Evolutionary conservation across 2,113 vertebrate species (phyloP).

Genomic region (Oreochromis tanganicae): DNA sequence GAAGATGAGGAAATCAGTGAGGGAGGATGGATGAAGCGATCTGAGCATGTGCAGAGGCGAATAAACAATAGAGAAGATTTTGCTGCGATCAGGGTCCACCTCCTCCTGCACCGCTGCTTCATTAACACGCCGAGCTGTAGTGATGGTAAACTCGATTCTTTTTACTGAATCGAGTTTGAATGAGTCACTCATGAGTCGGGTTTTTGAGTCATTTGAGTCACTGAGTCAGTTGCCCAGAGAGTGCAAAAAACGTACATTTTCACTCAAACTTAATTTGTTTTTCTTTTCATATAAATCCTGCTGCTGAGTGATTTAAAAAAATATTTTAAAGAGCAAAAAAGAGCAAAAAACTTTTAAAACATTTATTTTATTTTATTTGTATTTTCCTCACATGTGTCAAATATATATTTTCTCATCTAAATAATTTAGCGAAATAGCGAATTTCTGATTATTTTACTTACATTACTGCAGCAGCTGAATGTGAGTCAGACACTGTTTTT

Average conservation of each 20-base stretch:
- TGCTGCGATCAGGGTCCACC: not conserved
- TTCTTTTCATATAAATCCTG: not conserved
- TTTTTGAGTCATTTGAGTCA: not conserved
- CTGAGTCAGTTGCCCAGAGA: too few species aligned
- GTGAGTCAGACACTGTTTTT: too few species aligned
- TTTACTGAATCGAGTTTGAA: not conserved
- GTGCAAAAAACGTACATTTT: not conserved
- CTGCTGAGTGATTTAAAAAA: not conserved
- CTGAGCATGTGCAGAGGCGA: not conserved
- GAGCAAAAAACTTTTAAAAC: not conserved
- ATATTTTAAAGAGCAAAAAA: not conserved
- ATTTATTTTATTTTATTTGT: not conserved
- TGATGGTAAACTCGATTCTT: not conserved
- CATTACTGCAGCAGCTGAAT: too few species aligned
- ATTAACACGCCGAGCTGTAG: not conserved
- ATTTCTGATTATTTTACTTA: not conserved
- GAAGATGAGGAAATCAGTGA: not conserved
- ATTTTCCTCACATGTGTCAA: not conserved
- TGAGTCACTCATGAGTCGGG: rapidly evolving
- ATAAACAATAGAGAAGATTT: not conserved
- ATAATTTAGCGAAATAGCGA: not conserved
- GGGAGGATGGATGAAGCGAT: not conserved
- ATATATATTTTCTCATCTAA: not conserved
- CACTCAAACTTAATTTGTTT: not conserved
- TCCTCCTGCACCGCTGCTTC: not conserved